Conservation (phyloP, 35 echinoderm and acorn worm species). For the Strongylocentrotus purpuratus region DNA sequence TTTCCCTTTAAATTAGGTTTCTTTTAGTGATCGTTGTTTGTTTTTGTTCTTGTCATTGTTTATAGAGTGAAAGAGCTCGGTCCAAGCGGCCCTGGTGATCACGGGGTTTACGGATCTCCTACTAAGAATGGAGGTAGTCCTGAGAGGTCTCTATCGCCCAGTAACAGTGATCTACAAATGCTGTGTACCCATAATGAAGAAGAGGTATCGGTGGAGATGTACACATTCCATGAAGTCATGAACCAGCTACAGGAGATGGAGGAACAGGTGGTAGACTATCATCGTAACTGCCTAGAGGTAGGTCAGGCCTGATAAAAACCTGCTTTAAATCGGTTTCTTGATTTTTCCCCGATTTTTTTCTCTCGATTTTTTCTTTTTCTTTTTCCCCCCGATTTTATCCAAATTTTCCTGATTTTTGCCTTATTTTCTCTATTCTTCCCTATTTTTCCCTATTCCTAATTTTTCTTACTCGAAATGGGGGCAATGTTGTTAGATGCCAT, state of each 20-base stretch:
- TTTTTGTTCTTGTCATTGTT: neutral
- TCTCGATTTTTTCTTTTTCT: too few relatives aligned
- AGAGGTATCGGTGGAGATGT: constrained; percentile 92
- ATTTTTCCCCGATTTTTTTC: too few relatives aligned
- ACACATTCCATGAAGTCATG: constrained; percentile 96
- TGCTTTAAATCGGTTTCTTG: too few relatives aligned
- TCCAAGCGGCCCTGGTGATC: constrained; percentile 58
- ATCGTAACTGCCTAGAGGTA: constrained; percentile 80
- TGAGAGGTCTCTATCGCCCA: constrained; percentile 84
- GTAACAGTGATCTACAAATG: constrained; percentile 94
- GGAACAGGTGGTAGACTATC: constrained; percentile 79
- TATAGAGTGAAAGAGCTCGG: constrained; percentile 92
- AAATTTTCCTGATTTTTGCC: too few relatives aligned
- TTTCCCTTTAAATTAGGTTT: too few relatives aligned
- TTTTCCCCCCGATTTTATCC: too few relatives aligned
- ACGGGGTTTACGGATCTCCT: constrained; percentile 49
- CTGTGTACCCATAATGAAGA: constrained; percentile 95
- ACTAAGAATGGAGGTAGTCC: constrained; percentile 65
- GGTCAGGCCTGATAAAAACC: too few relatives aligned
- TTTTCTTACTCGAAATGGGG: too few relatives aligned
- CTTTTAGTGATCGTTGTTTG: neutral
- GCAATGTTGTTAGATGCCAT: too few relatives aligned
- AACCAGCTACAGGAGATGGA: constrained; percentile 98
- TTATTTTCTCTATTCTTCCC: too few relatives aligned
- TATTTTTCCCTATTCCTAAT: too few relatives aligned